Evolutionary conservation across 1,140 invertebrate genomes (phyloP), one percentile per base, ranked within the genome.

Genomic region (Octopus bimaculoides): DNA sequence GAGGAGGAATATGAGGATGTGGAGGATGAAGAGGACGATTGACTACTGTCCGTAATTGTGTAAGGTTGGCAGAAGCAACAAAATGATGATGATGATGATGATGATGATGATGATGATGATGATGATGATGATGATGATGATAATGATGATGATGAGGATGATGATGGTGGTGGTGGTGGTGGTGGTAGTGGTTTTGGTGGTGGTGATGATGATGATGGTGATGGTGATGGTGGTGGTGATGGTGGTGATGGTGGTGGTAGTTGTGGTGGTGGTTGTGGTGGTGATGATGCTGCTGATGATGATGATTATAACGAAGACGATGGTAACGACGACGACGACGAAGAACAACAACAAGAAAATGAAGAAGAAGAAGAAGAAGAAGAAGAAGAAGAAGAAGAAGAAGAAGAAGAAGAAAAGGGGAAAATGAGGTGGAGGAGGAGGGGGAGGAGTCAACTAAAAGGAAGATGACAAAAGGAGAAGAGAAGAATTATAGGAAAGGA

Each of bases 71-170:
- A 14, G 77, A 54, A 14, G 77, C 3, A 54, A 52, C 14, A 14
- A 41, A 0, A 41, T 41, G 26, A 41, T 41, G 26, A 1, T 41
- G 26, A 41, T 41, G 26, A 41, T 41, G 77, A 77, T 54, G 54
- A 54, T 77, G 54, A 77, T 77, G 77, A 5, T 77, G 77, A 77
- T 77, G 77, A 77, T 54, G 77, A 77, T 77, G 77, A 77, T 77
- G 77, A 77, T 4, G 77, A 54, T 4, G 77, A 54, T 3, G 77
- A 54, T 5, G 77, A 77, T 4, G 77, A 4, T 5, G 77, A 77
- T 5, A 1, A 77, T 41, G 26, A 41, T 41, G 26, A 41, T 41
- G 26, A 41, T 41, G 26, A 41, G 1, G 26, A 2, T 41, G 26
- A 2, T 41, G 26, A 41, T 41, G 26, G 26, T 41, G 26, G 26